A percentile compares a stretch with the other conserved stretches of the same genome.
Conservation (phyloP, 2,797 vertebrate species). For the Sebastes trivittatus region DNA sequence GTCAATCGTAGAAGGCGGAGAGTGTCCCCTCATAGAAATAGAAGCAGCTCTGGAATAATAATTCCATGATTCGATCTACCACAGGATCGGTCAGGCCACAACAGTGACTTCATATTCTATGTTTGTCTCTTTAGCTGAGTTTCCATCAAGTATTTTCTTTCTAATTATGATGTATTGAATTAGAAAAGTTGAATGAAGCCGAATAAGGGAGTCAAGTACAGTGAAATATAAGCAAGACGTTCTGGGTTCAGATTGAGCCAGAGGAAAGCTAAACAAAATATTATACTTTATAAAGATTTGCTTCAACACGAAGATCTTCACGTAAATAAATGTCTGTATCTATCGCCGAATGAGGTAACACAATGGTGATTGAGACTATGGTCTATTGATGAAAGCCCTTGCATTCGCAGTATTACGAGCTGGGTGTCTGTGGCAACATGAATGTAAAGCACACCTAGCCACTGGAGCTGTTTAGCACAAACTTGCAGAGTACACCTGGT, state of each 20-base stretch:
- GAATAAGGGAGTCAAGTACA: neutral
- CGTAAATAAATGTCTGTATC: too few relatives aligned
- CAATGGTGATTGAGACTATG: too few relatives aligned
- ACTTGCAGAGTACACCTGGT: neutral
- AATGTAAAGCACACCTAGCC: neutral
- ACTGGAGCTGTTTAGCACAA: neutral
- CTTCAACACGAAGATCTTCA: too few relatives aligned
- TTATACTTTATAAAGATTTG: neutral
- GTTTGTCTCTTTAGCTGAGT: constrained; percentile 21
- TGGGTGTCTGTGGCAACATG: too few relatives aligned
- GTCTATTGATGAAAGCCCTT: fast-evolving
- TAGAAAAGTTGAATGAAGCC: neutral
- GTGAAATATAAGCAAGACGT: neutral
- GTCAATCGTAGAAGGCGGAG: neutral
- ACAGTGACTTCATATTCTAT: constrained; percentile 55
- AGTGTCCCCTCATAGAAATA: constrained; percentile 30
- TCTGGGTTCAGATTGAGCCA: fast-evolving
- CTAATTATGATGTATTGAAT: constrained; percentile 10
- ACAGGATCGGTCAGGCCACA: constrained; percentile 6
- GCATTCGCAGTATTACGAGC: too few relatives aligned
- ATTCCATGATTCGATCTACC: constrained; percentile 44
- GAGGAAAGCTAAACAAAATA: neutral
- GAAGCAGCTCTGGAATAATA: constrained; percentile 48
- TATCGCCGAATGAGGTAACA: too few relatives aligned
- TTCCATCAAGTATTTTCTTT: constrained; percentile 17